Percentiles rank a stretch among this genome's conserved stretches.
Evolutionary conservation across 2,888 invertebrate genomes (phyloP).

Genomic region (Cephalotes varians): DNA sequence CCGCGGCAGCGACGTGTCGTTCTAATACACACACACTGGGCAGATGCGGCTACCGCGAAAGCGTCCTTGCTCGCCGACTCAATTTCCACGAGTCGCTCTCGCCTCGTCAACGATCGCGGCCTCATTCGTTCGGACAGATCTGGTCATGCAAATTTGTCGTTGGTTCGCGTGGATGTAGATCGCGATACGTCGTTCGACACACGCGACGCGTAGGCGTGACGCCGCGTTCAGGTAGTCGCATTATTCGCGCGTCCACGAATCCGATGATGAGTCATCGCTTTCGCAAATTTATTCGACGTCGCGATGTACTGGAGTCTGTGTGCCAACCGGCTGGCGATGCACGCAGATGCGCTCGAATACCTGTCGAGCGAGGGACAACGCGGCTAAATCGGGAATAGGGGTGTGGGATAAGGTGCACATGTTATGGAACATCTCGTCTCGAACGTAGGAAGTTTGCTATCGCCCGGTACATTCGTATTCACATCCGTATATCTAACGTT

Average conservation of each 20-base stretch:
- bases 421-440: constrained; percentile 16
- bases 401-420: constrained; percentile 15
- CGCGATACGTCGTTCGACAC: constrained; percentile 37
- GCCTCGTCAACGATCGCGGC: constrained; percentile 2
- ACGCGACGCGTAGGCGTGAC: constrained; percentile 52
- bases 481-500: constrained; percentile 19
- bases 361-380: constrained; percentile 29
- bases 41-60: not conserved
- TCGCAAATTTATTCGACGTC: constrained; percentile 41
- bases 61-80: not conserved
- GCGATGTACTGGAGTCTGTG: constrained; percentile 4
- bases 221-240: constrained; percentile 55
- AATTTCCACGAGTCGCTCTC: not conserved
- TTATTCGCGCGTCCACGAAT: constrained; percentile 48
- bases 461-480: not conserved
- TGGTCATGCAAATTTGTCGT: constrained; percentile 50
- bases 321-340: constrained; percentile 24
- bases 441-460: constrained; percentile 16
- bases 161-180: constrained; percentile 33
- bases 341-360: constrained; percentile 19
- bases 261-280: constrained; percentile 51
- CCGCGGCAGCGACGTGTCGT: constrained; percentile 6
- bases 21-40: not conserved
- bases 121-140: constrained; percentile 4
- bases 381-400: constrained; percentile 47